Percentiles rank a stretch among this genome's conserved stretches.
Evolutionary conservation across 2,113 vertebrate species (phyloP).

Genomic region (Arothron firmamentum): DNA sequence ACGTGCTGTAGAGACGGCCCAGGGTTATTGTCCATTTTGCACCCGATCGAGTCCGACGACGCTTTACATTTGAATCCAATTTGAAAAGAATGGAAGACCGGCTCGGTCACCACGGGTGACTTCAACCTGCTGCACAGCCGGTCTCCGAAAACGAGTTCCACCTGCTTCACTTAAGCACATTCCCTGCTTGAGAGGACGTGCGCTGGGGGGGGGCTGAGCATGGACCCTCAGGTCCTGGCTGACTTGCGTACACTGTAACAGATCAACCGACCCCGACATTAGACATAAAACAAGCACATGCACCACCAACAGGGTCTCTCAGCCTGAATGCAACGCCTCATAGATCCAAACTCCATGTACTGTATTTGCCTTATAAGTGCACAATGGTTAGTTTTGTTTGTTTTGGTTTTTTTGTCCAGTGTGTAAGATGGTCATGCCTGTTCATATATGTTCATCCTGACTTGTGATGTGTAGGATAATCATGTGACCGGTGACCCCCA

Average conservation of each 20-base stretch:
- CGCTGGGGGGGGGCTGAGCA: constrained; percentile 3
- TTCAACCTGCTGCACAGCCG: constrained; percentile 3
- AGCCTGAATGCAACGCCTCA: constrained; percentile 76
- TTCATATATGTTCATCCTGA: constrained; percentile 65
- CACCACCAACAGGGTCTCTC: constrained; percentile 52
- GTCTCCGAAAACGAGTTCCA: constrained; percentile 17
- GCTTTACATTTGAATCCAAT: neutral
- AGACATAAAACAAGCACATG: constrained; percentile 42
- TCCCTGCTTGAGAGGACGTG: constrained; percentile 40
- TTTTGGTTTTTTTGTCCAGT: constrained; percentile 72
- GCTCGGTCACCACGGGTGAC: neutral
- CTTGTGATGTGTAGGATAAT: constrained; percentile 52
- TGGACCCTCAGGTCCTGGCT: constrained; percentile 22
- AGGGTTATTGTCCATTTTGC: constrained; percentile 10
- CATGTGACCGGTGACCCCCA: constrained; percentile 42
- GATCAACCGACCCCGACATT: constrained; percentile 27
- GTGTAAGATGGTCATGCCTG: constrained; percentile 72
- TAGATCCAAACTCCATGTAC: constrained; percentile 84
- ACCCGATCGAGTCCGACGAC: constrained; percentile 17
- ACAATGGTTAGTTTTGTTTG: constrained; percentile 79
- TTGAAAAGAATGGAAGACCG: too few species aligned
- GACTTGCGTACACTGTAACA: constrained; percentile 27
- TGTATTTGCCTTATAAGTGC: constrained; percentile 95
- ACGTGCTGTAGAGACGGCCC: constrained; percentile 14
- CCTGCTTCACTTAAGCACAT: constrained; percentile 62